Conservation (phyloP, 2,797 vertebrate genomes). For the Trichosurus vulpecula region DNA sequence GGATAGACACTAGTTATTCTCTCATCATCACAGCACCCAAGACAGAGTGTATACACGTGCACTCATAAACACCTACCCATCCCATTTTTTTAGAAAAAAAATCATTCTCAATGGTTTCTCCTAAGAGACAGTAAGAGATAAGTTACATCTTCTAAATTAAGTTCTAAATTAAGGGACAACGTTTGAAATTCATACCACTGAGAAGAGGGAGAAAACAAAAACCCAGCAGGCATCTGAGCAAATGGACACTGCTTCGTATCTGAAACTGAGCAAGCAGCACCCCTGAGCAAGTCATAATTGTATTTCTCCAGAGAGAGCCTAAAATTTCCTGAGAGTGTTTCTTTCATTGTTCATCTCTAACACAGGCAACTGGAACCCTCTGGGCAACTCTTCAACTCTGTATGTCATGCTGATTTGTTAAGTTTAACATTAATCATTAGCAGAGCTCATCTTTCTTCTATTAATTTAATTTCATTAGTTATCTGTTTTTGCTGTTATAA, state of each 20-base stretch:
- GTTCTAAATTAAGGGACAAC: conserved; percentile 10
- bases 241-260: not conserved
- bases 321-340: not conserved
- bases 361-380: conserved; percentile 42
- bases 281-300: conserved; percentile 48
- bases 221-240: not conserved
- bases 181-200: not conserved
- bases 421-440: conserved; percentile 60
- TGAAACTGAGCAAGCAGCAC: conserved; percentile 32
- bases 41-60: not conserved
- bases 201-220: not conserved
- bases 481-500: conserved; percentile 23
- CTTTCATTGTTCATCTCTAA: conserved; percentile 9
- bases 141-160: conserved; percentile 13
- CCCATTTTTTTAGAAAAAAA: not conserved
- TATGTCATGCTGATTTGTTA: conserved; percentile 50
- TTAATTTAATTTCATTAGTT: conserved; percentile 63
- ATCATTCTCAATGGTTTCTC: conserved; percentile 11
- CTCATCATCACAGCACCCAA: not conserved
- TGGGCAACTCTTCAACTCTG: conserved; percentile 28
- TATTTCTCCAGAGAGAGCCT: conserved; percentile 27
- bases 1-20: not conserved
- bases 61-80: not conserved
- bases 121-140: not conserved
- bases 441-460: conserved; percentile 49